Conservation (phyloP, 2,888 invertebrate species). For the Acanthosepion pharaonis region DNA sequence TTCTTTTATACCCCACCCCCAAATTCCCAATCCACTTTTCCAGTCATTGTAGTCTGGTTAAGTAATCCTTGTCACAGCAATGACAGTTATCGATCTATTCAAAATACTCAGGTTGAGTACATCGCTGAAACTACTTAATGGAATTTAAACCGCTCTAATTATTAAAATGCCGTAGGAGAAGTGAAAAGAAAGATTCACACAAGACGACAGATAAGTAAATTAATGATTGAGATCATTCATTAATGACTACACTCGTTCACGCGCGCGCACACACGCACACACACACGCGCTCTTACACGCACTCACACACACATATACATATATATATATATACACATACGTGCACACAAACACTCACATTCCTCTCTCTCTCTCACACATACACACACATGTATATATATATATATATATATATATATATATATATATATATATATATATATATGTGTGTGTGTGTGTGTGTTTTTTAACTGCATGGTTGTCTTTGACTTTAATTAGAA, state of each 20-base stretch:
- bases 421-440: neutral
- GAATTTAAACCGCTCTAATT: neutral
- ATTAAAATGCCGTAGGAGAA: neutral
- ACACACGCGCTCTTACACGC: no score
- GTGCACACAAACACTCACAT: no score
- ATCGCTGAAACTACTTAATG: neutral
- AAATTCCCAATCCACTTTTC: neutral
- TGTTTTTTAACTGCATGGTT: no score
- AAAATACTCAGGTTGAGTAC: neutral
- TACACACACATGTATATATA: no score
- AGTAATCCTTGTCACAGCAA: neutral
- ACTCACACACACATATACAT: no score
- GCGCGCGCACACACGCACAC: neutral
- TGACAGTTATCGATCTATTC: neutral
- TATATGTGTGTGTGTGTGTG: no score
- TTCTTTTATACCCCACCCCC: neutral
- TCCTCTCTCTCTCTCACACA: no score
- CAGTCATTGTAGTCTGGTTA: neutral
- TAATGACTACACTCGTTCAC: neutral
- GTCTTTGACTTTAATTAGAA: no score
- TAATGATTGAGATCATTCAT: neutral
- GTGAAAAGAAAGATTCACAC: neutral
- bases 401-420: neutral
- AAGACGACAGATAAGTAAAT: slow-evolving; percentile 16
- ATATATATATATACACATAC: no score